phyloP scores from a whole-genome alignment of 2,888 invertebrate genomes.

The Pandemis corylana region DNA sequence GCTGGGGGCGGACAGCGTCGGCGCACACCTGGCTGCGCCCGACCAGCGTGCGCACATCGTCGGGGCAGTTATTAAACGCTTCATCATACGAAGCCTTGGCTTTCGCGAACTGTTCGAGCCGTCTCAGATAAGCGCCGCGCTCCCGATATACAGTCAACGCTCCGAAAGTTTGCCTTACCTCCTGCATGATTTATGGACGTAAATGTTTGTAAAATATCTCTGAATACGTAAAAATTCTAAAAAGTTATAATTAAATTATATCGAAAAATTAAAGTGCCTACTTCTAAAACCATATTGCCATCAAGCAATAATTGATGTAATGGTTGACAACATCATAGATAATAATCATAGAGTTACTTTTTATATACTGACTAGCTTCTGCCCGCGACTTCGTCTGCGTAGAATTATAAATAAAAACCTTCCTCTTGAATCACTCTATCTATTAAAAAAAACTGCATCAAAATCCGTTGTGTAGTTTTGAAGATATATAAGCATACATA shows the following conservation, averaged over 20 bases:
- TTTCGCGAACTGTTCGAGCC: constrained; percentile 78
- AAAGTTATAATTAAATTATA: neutral
- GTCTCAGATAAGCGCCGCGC: constrained; percentile 72
- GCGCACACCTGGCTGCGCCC: constrained; percentile 78
- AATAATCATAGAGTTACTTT: constrained; percentile 21
- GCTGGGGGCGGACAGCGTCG: constrained; percentile 73
- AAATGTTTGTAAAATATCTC: neutral
- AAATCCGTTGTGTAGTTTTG: too few species aligned
- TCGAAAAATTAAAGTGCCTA: neutral
- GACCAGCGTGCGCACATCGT: constrained; percentile 71
- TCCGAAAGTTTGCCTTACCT: constrained; percentile 72
- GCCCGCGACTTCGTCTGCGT: too few species aligned
- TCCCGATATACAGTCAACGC: constrained; percentile 77
- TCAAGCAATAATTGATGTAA: neutral
- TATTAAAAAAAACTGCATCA: too few species aligned
- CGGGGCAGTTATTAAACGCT: constrained; percentile 65
- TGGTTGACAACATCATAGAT: constrained; percentile 5
- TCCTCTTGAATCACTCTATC: too few species aligned
- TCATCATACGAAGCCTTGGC: constrained; percentile 76
- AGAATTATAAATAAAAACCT: too few species aligned
- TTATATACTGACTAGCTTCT: too few species aligned
- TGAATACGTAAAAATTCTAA: constrained; percentile 5
- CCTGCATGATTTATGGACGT: constrained; percentile 62
- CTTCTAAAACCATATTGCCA: constrained; percentile 8
- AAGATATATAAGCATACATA: too few species aligned